Evolutionary conservation across 2,888 invertebrate genomes (phyloP).

Genomic region (Arctia plantaginis): DNA sequence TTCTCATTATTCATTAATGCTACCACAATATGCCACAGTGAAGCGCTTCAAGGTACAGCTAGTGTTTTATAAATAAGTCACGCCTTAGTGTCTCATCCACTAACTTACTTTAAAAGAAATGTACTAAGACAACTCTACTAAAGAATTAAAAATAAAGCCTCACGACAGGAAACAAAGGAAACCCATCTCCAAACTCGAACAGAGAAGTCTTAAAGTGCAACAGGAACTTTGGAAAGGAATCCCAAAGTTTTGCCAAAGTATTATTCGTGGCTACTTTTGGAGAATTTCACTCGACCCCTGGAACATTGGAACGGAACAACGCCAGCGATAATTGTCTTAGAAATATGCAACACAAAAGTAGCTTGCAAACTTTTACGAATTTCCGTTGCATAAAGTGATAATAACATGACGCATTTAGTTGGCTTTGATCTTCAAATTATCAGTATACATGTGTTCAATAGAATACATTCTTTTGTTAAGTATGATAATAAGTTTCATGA

Average conservation of each 20-base stretch:
- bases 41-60: too few relatives aligned
- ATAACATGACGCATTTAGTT: too few relatives aligned
- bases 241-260: conserved; percentile 43
- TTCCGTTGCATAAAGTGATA: background rate
- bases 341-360: conserved; percentile 5
- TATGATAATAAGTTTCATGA: too few relatives aligned
- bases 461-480: too few relatives aligned
- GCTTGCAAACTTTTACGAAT: background rate
- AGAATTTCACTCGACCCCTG: background rate
- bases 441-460: too few relatives aligned
- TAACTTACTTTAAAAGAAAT: background rate
- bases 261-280: conserved; percentile 33
- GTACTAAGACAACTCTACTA: conserved; percentile 13
- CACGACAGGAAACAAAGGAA: conserved; percentile 33
- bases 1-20: too few relatives aligned
- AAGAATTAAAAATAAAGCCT: conserved; percentile 34
- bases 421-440: too few relatives aligned
- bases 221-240: conserved; percentile 44
- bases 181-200: conserved; percentile 37
- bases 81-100: background rate
- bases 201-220: conserved; percentile 40
- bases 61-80: too few relatives aligned
- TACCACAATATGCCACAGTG: too few relatives aligned
- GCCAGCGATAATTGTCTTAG: conserved; percentile 2
- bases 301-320: conserved; percentile 1